Conservation (phyloP, 2,113 vertebrate species). For the Rhinopithecus roxellana region DNA sequence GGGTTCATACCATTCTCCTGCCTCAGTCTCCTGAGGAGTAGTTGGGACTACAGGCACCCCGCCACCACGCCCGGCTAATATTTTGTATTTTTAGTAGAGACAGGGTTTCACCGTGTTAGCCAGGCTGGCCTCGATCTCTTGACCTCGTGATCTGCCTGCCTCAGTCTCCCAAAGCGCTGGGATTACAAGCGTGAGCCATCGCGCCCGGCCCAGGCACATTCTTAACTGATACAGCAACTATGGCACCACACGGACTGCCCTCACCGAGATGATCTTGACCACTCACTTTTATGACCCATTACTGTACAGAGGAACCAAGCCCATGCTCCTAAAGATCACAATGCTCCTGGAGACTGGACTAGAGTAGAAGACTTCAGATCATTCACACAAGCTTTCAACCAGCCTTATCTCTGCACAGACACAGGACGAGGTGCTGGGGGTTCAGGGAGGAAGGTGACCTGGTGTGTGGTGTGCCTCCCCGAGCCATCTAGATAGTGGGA, state of each 20-base stretch:
- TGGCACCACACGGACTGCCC: neutral
- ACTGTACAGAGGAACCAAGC: neutral
- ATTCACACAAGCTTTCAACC: neutral
- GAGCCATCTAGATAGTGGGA: neutral
- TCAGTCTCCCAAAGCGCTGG: too few species aligned
- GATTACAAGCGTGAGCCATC: too few species aligned
- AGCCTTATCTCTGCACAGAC: neutral
- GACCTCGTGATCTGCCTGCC: too few species aligned
- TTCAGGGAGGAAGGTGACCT: neutral
- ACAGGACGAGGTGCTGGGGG: neutral
- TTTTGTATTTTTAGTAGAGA: too few species aligned
- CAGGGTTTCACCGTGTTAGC: too few species aligned
- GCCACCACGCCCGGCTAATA: too few species aligned
- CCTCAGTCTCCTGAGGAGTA: too few species aligned
- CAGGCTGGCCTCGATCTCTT: too few species aligned
- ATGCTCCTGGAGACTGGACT: neutral
- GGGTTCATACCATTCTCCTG: too few species aligned
- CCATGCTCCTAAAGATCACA: neutral
- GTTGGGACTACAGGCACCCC: too few species aligned
- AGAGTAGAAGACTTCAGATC: neutral
- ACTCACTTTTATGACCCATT: neutral
- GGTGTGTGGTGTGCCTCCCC: neutral
- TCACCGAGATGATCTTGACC: neutral
- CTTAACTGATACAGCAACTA: neutral
- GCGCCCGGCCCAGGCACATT: fast-evolving